Evolutionary conservation across 1,140 invertebrate species (phyloP), one percentile per base, ranked within the genome.

Genomic region (Drosophila yakuba): DNA sequence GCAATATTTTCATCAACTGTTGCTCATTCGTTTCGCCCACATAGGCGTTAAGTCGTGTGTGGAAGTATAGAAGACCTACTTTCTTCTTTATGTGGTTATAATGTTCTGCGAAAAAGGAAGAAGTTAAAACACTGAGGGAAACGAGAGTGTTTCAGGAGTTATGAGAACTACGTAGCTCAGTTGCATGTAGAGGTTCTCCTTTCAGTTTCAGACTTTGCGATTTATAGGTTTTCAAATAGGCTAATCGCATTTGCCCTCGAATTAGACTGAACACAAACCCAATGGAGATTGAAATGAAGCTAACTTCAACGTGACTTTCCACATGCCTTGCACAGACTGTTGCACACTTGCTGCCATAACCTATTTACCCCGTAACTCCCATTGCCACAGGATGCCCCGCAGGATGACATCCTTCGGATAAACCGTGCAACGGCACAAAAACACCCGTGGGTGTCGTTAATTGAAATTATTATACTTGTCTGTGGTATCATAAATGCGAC

Each of bases 401-500:
- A 38, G 32, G 11, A 39, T 39, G 38, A 39, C 47, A 45, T 62
- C 41, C 25, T 48, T 47, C 4, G 57, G 50, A 60, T 60, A 20
- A 48, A 43, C 56, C 56, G 20, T 69, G 56, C 17, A 59, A 15
- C 48, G 25, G 56, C 36, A 67, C 73, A 84, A 84, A 89, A 80
- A 89, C 80, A 90, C 84, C 77, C 84, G 77, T 63, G 85, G 84
- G 84, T 90, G 84, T 89, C 85, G 84, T 89, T 89, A 89, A 89
- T 89, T 89, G 84, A 89, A 89, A 89, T 89, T 89, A 89, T 89
- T 89, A 89, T 89, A 89, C 84, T 89, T 89, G 84, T 80, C 84
- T 89, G 84, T 89, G 84, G 84, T 89, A 89, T 90, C 84, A 89
- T 89, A 89, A 89, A 89, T 89, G 85, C 80, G 84, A 89, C 85